Conservation (phyloP, 2,797 vertebrate species). For the Sphaeramia orbicularis region DNA sequence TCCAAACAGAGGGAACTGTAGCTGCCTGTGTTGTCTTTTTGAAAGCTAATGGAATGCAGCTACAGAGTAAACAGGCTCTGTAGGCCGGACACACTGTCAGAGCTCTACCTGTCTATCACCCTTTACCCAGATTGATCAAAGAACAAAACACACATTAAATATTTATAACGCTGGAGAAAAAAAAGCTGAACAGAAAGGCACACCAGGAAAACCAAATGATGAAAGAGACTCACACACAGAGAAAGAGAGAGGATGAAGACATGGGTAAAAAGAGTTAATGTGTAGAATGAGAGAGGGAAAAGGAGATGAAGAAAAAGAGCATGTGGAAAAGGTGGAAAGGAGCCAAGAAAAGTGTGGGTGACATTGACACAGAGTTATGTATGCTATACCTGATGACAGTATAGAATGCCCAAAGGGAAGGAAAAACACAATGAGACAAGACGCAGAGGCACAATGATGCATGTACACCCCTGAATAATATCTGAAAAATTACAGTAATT, state of each 20-base stretch:
- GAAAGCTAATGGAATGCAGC: background rate
- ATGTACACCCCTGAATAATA: too few relatives aligned
- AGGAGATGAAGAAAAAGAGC: background rate
- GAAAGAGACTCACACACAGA: background rate
- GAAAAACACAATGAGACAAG: background rate
- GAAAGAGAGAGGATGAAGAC: background rate
- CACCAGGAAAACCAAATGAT: constrained; percentile 3
- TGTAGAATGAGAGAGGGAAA: background rate
- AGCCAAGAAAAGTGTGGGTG: constrained; percentile 1
- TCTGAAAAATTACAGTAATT: too few relatives aligned
- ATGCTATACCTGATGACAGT: background rate
- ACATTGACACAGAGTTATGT: constrained; percentile 15
- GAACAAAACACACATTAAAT: constrained; percentile 30
- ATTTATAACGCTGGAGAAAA: constrained; percentile 19
- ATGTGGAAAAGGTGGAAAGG: background rate
- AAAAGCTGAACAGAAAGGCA: constrained; percentile 8
- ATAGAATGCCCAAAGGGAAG: constrained; percentile 3
- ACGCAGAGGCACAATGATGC: background rate
- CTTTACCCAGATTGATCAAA: constrained; percentile 35
- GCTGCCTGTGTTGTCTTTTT: background rate
- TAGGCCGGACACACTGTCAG: background rate
- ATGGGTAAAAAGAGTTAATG: background rate
- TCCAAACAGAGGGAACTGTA: too few relatives aligned
- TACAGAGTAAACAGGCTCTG: background rate
- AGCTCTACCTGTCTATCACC: constrained; percentile 13